Evolutionary conservation across 2,888 invertebrate species (phyloP).

Genomic region (Melieria crassipennis): DNA sequence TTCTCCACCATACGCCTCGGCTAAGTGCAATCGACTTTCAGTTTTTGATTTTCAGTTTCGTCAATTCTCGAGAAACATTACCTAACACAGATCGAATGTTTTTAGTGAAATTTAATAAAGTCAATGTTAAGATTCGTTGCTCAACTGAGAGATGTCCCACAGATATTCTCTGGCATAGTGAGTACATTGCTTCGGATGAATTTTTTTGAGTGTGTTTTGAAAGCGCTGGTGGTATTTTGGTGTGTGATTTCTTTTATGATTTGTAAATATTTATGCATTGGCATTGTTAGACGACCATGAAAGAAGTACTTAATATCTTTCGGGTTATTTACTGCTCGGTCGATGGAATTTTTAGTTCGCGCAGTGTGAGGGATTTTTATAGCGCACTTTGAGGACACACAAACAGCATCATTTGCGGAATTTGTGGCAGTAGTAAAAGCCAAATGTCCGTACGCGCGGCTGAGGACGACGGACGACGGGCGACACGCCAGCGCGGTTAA

Average conservation of each 20-base stretch:
- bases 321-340: conserved; percentile 8
- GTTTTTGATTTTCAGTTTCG: too few relatives aligned
- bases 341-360: neutral
- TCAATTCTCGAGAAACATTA: too few relatives aligned
- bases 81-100: too few relatives aligned
- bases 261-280: conserved; percentile 44
- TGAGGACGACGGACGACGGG: neutral
- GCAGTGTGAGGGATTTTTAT: conserved; percentile 23
- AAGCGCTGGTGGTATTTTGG: neutral
- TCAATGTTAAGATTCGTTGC: too few relatives aligned
- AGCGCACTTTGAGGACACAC: conserved; percentile 32
- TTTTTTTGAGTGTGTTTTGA: neutral
- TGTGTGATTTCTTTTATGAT: conserved; percentile 39
- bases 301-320: conserved; percentile 25
- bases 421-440: conserved; percentile 20
- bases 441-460: conserved; percentile 6
- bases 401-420: conserved; percentile 33
- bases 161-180: too few relatives aligned
- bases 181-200: too few relatives aligned
- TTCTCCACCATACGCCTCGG: too few relatives aligned
- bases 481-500: neutral
- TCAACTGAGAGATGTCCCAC: too few relatives aligned
- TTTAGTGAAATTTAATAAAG: too few relatives aligned
- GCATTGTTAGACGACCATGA: conserved; percentile 26
- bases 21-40: too few relatives aligned